Evolutionary conservation across 1,140 invertebrate genomes (phyloP).

Genomic region (Pinna nobilis): DNA sequence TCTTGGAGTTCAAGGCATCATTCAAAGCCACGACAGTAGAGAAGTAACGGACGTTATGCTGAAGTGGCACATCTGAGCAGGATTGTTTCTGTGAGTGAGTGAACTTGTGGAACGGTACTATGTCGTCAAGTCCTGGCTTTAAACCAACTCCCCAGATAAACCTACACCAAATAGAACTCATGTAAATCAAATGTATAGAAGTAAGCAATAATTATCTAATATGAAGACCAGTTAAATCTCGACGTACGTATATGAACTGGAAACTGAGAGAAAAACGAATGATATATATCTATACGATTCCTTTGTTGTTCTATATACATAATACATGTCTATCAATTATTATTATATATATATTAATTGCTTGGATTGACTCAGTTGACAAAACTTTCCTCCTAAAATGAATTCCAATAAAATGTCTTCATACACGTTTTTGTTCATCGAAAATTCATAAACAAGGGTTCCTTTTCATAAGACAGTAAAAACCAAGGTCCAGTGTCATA

Average conservation of each 20-base stretch:
- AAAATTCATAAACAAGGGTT: too few species aligned
- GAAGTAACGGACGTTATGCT: constrained; percentile 51
- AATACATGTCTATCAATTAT: too few species aligned
- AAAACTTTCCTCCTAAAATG: too few species aligned
- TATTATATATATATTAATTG: too few species aligned
- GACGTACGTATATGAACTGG: not conserved
- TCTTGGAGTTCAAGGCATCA: constrained; percentile 46
- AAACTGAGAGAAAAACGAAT: too few species aligned
- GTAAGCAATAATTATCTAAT: not conserved
- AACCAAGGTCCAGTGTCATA: too few species aligned
- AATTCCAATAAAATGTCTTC: too few species aligned
- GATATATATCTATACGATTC: too few species aligned
- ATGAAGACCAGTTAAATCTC: not conserved
- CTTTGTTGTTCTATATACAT: not conserved
- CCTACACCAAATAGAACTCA: constrained; percentile 27
- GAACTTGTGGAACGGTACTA: constrained; percentile 36
- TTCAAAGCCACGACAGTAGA: constrained; percentile 52
- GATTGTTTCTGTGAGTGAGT: constrained; percentile 21
- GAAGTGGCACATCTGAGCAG: constrained; percentile 28
- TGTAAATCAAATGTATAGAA: too few species aligned
- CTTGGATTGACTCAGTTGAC: too few species aligned
- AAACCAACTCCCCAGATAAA: constrained; percentile 50
- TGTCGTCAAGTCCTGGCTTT: constrained; percentile 31
- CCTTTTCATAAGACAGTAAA: too few species aligned
- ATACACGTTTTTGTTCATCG: too few species aligned